A percentile compares a stretch with the other conserved stretches of the same genome.
Conservation (phyloP, 2,797 vertebrate species). For the Diceros bicornis region DNA sequence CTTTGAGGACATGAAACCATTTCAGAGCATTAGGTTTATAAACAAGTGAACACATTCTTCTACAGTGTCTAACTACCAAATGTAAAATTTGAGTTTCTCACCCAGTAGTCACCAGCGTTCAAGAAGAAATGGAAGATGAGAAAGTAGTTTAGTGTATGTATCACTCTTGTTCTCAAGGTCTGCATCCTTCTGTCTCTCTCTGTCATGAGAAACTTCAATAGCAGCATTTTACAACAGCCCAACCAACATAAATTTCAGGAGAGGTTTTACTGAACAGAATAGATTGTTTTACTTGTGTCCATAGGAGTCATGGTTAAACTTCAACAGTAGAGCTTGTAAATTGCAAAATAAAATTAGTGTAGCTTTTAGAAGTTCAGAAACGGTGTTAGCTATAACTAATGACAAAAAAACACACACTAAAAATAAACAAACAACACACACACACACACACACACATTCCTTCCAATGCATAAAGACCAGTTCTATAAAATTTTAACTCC, state of each 20-base stretch:
- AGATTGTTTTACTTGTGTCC: neutral
- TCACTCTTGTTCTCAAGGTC: neutral
- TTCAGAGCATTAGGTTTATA: neutral
- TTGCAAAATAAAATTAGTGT: neutral
- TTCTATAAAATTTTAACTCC: neutral
- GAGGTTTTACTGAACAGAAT: neutral
- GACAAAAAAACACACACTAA: neutral
- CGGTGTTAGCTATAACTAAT: neutral
- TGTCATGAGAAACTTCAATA: neutral
- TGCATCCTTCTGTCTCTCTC: neutral
- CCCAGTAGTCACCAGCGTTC: neutral
- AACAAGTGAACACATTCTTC: neutral
- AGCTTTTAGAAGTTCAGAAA: constrained; percentile 16
- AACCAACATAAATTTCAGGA: neutral
- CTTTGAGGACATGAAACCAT: neutral
- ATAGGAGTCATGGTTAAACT: neutral
- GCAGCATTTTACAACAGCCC: neutral
- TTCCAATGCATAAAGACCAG: neutral
- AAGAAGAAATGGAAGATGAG: neutral
- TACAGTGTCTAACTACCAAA: neutral
- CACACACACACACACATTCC: neutral
- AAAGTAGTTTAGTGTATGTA: neutral
- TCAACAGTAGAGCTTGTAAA: neutral
- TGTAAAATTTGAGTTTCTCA: neutral
- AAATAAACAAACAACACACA: neutral